A percentile compares a stretch with the other conserved stretches of the same genome.
Evolutionary conservation across 2,113 vertebrate genomes (phyloP).

Genomic region (Hippopotamus amphibius): DNA sequence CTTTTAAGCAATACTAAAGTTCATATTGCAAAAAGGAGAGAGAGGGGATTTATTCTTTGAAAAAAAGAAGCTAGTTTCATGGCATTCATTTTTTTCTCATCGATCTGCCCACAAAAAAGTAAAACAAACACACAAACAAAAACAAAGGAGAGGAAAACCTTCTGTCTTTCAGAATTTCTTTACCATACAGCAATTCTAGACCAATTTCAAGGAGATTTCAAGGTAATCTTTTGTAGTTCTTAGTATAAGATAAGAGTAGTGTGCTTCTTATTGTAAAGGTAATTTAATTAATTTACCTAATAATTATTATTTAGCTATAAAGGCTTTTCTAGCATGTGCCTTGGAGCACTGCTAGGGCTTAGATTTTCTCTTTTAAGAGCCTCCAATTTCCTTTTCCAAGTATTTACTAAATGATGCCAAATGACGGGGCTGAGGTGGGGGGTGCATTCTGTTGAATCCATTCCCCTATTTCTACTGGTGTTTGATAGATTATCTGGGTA

Average conservation of each 20-base stretch:
- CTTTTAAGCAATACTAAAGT: conserved; percentile 13
- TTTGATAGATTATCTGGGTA: neutral
- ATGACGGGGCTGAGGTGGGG: neutral
- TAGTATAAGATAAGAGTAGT: neutral
- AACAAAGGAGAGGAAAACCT: neutral
- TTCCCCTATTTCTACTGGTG: neutral
- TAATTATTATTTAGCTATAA: conserved; percentile 27
- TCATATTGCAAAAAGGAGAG: neutral
- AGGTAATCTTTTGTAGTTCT: conserved; percentile 45
- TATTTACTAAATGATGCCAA: neutral
- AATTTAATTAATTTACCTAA: conserved; percentile 48
- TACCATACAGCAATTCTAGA: conserved; percentile 31
- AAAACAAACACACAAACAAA: neutral
- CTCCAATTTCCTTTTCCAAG: neutral
- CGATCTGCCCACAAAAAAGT: neutral
- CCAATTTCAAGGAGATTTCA: conserved; percentile 50
- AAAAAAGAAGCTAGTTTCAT: conserved; percentile 48
- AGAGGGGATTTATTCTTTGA: neutral
- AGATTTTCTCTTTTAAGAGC: neutral
- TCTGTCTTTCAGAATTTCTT: conserved; percentile 30
- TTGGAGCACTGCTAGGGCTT: conserved; percentile 4
- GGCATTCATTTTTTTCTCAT: conserved; percentile 60
- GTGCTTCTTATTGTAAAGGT: conserved; percentile 30
- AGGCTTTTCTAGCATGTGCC: neutral
- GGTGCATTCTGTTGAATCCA: neutral